A percentile compares a stretch with the other conserved stretches of the same genome.
phyloP scores from a whole-genome alignment of 2,113 vertebrate species.

The Turdus rufiventris region DNA sequence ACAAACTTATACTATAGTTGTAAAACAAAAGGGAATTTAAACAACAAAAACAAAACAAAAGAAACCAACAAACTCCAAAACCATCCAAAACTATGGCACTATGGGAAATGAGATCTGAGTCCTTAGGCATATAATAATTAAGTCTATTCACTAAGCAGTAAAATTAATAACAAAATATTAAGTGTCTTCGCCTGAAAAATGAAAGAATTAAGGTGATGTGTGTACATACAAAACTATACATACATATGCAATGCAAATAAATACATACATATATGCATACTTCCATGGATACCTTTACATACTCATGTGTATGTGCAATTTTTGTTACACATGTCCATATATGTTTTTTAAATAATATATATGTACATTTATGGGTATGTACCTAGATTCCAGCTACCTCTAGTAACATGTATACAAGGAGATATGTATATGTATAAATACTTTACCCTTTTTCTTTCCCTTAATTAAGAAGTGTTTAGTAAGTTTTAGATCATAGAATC shows the following conservation, averaged over 20 bases:
- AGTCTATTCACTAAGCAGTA: neutral
- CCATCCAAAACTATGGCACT: neutral
- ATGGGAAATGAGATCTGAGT: neutral
- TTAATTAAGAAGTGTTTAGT: neutral
- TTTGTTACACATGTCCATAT: neutral
- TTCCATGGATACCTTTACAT: neutral
- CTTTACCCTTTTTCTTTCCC: neutral
- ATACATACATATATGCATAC: neutral
- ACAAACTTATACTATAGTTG: rapidly evolving
- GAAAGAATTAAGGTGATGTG: neutral
- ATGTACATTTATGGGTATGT: rapidly evolving
- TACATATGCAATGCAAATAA: neutral
- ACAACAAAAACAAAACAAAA: neutral
- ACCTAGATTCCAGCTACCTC: neutral
- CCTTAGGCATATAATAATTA: neutral
- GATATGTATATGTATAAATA: rapidly evolving
- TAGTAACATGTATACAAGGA: neutral
- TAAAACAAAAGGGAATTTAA: neutral
- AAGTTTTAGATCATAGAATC: neutral
- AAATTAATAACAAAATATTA: neutral
- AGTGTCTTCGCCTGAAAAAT: neutral
- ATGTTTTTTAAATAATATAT: neutral
- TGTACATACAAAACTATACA: neutral
- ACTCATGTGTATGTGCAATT: rapidly evolving
- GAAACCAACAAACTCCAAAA: rapidly evolving